phyloP scores from a whole-genome alignment of 2,113 vertebrate genomes.

The Melanocharis versteri region DNA sequence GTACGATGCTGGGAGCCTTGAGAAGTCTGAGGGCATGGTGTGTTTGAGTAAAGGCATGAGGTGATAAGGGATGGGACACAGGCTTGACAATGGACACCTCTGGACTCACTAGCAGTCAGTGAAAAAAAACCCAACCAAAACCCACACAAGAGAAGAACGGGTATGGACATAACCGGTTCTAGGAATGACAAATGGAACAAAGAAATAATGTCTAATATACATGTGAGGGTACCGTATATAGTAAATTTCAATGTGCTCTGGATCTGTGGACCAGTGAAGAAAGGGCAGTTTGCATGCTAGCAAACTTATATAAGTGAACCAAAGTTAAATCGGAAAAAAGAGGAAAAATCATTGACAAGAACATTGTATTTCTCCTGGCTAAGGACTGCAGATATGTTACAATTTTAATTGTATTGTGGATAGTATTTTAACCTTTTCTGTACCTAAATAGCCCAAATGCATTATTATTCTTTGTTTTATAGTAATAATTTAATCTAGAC shows the following conservation, averaged over 20 bases:
- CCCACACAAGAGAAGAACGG: not conserved
- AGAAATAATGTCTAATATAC: not conserved
- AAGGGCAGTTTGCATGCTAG: not conserved
- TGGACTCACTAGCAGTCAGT: no score
- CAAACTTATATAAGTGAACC: not conserved
- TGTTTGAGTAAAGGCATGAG: not conserved
- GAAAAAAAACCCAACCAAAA: not conserved
- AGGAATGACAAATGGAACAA: not conserved
- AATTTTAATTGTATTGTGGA: not conserved
- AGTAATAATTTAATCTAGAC: not conserved
- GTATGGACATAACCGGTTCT: not conserved
- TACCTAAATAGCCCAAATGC: not conserved
- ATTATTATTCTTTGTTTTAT: not conserved
- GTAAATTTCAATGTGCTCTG: not conserved
- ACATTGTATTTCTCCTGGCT: not conserved
- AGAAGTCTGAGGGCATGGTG: not conserved
- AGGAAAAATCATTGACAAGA: not conserved
- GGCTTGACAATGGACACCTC: not conserved
- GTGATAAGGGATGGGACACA: no score
- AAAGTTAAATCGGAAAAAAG: not conserved
- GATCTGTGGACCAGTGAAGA: not conserved
- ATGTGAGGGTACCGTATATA: not conserved
- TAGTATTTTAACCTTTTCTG: not conserved
- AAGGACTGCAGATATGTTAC: not conserved
- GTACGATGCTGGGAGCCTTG: not conserved